A percentile compares a stretch with the other conserved stretches of the same genome.
These are phyloP conservation scores for Lochmaea capreae DNA, from an alignment of 2,888 invertebrate species.

Conservation along the genomic window DNA sequence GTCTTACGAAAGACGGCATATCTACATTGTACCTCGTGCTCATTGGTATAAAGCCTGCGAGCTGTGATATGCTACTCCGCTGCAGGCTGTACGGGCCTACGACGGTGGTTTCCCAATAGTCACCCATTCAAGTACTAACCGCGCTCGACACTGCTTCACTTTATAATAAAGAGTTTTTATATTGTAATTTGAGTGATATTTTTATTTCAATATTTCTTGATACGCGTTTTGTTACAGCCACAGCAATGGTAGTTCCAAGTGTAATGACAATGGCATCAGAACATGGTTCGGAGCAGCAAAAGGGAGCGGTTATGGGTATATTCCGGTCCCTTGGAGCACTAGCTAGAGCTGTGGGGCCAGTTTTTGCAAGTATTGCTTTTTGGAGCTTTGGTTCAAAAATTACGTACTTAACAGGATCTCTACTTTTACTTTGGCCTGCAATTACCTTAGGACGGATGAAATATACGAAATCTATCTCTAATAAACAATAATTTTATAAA, in stretches of 20 bases:
- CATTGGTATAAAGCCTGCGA: too few relatives aligned
- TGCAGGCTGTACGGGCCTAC: too few relatives aligned
- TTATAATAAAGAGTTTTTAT: too few relatives aligned
- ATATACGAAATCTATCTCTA: slow-evolving; percentile 1
- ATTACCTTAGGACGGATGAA: slow-evolving; percentile 63
- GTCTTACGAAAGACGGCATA: too few relatives aligned
- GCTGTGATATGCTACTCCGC: too few relatives aligned
- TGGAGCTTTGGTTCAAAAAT: slow-evolving; percentile 89
- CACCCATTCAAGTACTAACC: too few relatives aligned
- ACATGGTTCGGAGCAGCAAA: slow-evolving; percentile 83
- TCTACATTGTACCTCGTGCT: too few relatives aligned
- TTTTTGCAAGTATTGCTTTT: slow-evolving; percentile 88
- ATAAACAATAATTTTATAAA: neutral
- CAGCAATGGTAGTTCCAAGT: slow-evolving; percentile 95
- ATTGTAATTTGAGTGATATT: too few relatives aligned
- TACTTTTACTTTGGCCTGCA: slow-evolving; percentile 81
- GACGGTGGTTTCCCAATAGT: too few relatives aligned
- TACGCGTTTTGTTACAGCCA: slow-evolving; percentile 69
- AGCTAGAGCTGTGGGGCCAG: slow-evolving; percentile 91
- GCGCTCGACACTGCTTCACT: too few relatives aligned
- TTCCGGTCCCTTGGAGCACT: slow-evolving; percentile 95
- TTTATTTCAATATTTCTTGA: slow-evolving; percentile 10
- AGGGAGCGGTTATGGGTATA: slow-evolving; percentile 93
- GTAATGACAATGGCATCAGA: slow-evolving; percentile 93
- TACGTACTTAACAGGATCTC: slow-evolving; percentile 86